These are phyloP conservation scores for Drosophila nr. perissopoda DNA, from an alignment of 2,888 invertebrate genomes.

Conservation along the genomic window DNA sequence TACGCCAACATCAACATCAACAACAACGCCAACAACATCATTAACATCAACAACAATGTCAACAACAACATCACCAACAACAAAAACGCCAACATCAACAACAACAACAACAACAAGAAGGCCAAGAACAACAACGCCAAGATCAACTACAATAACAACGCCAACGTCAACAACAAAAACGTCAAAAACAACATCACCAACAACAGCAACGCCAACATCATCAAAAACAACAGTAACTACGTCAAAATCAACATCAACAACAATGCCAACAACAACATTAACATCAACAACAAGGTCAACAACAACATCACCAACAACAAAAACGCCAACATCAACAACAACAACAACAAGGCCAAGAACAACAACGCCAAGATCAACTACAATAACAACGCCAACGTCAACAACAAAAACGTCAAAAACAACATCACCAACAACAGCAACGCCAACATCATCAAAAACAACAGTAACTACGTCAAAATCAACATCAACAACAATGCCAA, in stretches of 20 bases:
- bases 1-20: not conserved
- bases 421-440: not conserved
- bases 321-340: too few relatives aligned
- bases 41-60: not conserved
- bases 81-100: not conserved
- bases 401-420: not conserved
- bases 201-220: not conserved
- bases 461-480: too few relatives aligned
- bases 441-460: not conserved
- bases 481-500: not conserved
- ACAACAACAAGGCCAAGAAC: not conserved
- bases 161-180: slow-evolving; percentile 7
- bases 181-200: not conserved
- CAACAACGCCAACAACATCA: not conserved
- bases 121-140: not conserved
- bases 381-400: not conserved
- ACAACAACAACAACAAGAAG: slow-evolving; percentile 7
- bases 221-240: too few relatives aligned
- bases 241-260: not conserved
- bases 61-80: too few relatives aligned
- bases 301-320: not conserved
- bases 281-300: not conserved
- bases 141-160: not conserved
- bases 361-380: not conserved
- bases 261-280: not conserved